Conservation (phyloP, 2,113 vertebrate species). For the Chaetodon trifascialis region DNA sequence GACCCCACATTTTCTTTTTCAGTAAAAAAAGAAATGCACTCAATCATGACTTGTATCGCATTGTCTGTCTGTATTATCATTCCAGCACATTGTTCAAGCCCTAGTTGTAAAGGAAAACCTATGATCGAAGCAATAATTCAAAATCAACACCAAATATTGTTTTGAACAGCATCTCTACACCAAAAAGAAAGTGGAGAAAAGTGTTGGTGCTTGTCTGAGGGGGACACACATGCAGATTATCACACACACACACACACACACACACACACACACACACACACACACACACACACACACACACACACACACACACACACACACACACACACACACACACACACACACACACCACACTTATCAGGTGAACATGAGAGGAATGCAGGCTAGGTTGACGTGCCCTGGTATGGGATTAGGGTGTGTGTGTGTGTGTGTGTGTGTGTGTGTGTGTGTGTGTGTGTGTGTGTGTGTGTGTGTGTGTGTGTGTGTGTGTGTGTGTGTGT, state of each 20-base stretch:
- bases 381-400: not conserved
- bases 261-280: not conserved
- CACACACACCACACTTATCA: slow-evolving; percentile 26
- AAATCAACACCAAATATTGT: not conserved
- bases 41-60: too few relatives aligned
- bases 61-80: too few relatives aligned
- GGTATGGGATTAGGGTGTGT: slow-evolving; percentile 10
- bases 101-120: not conserved
- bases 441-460: not conserved
- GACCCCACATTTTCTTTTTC: too few relatives aligned
- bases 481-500: not conserved
- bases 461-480: not conserved
- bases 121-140: not conserved
- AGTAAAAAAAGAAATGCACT: too few relatives aligned
- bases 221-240: not conserved
- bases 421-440: not conserved
- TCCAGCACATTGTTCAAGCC: too few relatives aligned
- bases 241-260: too few relatives aligned
- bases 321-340: not conserved
- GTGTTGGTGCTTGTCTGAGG: not conserved
- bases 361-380: slow-evolving; percentile 49
- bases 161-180: not conserved
- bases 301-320: not conserved
- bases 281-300: not conserved
- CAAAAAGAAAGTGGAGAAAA: not conserved